These are phyloP conservation scores for Zaprionus kolodkinae DNA, from an alignment of 1,140 invertebrate species.

Conservation along the genomic window DNA sequence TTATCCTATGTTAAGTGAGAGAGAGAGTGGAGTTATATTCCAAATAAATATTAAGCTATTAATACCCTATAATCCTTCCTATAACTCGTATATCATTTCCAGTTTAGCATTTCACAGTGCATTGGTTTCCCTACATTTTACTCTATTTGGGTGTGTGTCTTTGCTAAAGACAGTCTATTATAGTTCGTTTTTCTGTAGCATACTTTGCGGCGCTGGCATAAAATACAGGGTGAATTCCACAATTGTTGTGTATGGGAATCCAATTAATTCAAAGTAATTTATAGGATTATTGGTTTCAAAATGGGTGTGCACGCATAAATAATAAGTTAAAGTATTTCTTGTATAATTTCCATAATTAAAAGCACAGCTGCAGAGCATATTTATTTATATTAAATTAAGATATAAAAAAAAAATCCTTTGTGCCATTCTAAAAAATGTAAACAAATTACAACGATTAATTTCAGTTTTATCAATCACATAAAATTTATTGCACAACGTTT, in stretches of 20 bases:
- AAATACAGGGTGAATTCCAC: neutral
- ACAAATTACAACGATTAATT: neutral
- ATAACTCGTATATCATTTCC: neutral
- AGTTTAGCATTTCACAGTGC: neutral
- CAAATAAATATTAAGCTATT: constrained; percentile 45
- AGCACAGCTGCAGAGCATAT: too few relatives aligned
- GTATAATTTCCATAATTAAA: too few relatives aligned
- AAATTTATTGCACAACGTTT: neutral
- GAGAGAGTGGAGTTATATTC: constrained; percentile 17
- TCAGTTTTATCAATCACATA: neutral
- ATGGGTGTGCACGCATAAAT: neutral
- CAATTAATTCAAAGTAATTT: neutral
- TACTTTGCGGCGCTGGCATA: constrained; percentile 26
- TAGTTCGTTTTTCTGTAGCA: neutral
- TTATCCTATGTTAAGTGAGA: constrained; percentile 16
- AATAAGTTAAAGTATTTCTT: too few relatives aligned
- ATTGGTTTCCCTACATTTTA: constrained; percentile 2
- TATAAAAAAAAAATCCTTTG: too few relatives aligned
- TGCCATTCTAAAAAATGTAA: neutral
- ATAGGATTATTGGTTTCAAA: neutral
- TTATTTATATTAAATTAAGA: too few relatives aligned
- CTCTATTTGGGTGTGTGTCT: constrained; percentile 12
- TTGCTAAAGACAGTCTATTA: constrained; percentile 6
- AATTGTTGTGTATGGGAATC: neutral
- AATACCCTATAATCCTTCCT: too few relatives aligned